A percentile compares a stretch with the other conserved stretches of the same genome.
Conservation (phyloP, 2,113 vertebrate genomes). For the Nesogale talazaci region DNA sequence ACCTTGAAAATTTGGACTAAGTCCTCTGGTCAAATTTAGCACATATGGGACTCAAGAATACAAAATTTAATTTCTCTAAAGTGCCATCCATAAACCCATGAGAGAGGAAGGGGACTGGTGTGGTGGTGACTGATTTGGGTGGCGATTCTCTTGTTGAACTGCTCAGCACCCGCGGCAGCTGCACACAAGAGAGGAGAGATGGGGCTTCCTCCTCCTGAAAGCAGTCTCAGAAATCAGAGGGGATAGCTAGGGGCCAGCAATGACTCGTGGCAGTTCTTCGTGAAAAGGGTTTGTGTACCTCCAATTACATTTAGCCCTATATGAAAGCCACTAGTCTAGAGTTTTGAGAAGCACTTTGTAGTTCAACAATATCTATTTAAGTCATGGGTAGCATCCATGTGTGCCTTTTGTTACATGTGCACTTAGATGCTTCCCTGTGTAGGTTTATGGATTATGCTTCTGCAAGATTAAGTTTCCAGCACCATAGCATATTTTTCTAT, state of each 20-base stretch:
- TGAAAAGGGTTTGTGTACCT: background rate
- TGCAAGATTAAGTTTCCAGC: background rate
- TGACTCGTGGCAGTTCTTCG: background rate
- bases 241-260: too few relatives aligned
- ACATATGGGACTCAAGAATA: background rate
- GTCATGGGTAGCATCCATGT: background rate
- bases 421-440: background rate
- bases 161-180: too few relatives aligned
- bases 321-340: background rate
- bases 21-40: background rate
- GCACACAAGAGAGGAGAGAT: too few relatives aligned
- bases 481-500: background rate
- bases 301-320: background rate
- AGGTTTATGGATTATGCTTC: background rate
- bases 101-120: too few relatives aligned
- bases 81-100: background rate
- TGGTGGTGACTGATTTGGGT: too few relatives aligned
- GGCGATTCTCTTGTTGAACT: too few relatives aligned
- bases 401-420: background rate
- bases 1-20: background rate
- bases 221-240: too few relatives aligned
- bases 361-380: background rate
- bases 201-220: too few relatives aligned
- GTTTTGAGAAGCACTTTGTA: background rate
- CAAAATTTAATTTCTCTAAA: constrained; percentile 9